A percentile compares a stretch with the other conserved stretches of the same genome.
Conservation (phyloP, 2,113 vertebrate genomes). For the Elgaria multicarinata region DNA sequence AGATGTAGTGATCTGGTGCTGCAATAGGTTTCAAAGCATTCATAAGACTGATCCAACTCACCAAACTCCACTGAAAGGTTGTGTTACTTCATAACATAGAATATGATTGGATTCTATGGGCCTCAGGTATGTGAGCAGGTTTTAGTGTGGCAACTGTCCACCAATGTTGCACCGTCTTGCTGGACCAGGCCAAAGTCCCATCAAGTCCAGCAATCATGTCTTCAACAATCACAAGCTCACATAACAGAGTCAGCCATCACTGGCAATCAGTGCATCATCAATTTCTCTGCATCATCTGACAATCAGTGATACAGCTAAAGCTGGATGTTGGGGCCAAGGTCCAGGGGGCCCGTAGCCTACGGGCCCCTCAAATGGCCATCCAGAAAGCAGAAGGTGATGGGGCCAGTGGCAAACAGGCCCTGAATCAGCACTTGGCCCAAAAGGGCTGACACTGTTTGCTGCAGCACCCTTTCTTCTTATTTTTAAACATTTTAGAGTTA, state of each 20-base stretch:
- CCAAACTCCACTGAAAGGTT: background rate
- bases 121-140: background rate
- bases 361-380: too few species aligned
- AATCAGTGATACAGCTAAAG: background rate
- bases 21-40: background rate
- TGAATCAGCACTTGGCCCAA: too few species aligned
- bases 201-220: background rate
- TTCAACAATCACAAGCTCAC: background rate
- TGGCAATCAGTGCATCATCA: too few species aligned
- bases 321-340: too few species aligned
- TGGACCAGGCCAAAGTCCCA: background rate
- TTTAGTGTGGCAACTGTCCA: background rate
- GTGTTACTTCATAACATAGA: background rate
- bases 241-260: background rate
- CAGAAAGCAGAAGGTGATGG: too few species aligned
- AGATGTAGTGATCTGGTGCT: background rate
- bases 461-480: too few species aligned
- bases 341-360: too few species aligned
- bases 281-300: background rate
- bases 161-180: background rate
- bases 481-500: too few species aligned
- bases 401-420: too few species aligned
- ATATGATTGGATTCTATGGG: background rate
- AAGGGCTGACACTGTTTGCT: too few species aligned
- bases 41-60: background rate